Base-by-base conservation (phyloP, 2,888 invertebrate species). In the Lacanobia wlatinum region DNA sequence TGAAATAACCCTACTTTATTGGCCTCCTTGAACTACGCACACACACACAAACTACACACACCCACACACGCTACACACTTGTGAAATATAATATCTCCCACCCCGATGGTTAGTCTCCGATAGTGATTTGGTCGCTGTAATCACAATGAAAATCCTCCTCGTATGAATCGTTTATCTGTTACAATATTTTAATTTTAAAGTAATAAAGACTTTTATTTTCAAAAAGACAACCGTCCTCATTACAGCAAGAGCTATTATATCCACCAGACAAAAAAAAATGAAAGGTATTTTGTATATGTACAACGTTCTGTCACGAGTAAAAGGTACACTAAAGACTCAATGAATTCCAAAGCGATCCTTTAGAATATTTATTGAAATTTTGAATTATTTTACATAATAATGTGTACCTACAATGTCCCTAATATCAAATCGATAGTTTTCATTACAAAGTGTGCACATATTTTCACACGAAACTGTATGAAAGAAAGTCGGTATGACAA, bases 361-460 rank as follows among this genome's bases (percentile, higher is more conserved):
- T 53, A 62, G 23, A 75, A 75, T 72, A 65, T 75, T 55, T 55
- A 72, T 75, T 21, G 53, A 63, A 46, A 23, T 40, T 38, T 38
- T 4, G 38, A 48, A 65, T 28, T 10, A 46, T 46, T 74, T 72
- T 28, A 74, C 53, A 55, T 74, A 46, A 12, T 21, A 38, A 46
- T 64, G 60, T 28, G 2, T 40, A 34, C 18, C 18, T 55, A 34
- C 2, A 48, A 10, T n/a, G 14, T 2, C 38, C n/a, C 34, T 64
- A 64, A 64, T 48, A 10, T 38, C 1, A 74, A 75, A 75, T 48
- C 21, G 21, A 55, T 76, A 76, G 28, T 56, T 73, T 64, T 12
- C 6, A 23, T 73, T 21, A 10, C 7, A 40, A 18, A 38, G 2
- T 16, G 52, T 38, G n/a, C 2, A 53, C 8, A 16, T 46, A 40